Evolutionary conservation across 2,797 vertebrate genomes (phyloP), one percentile per base, ranked within the genome.

Genomic region (Tragelaphus oryx): DNA sequence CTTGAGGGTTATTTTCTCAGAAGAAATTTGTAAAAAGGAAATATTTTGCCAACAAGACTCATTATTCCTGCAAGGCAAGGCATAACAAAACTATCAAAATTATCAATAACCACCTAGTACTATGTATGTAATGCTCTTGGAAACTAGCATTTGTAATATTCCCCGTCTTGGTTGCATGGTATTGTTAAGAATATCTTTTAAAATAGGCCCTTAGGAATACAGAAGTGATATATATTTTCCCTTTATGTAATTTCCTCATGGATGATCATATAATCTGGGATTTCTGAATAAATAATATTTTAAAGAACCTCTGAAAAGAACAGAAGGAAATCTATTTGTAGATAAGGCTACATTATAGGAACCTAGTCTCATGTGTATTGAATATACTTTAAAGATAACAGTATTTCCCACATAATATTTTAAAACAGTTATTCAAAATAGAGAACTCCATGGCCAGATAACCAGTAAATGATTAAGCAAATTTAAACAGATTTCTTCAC

Each of bases 151-250:
- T 88, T 24, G 74, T 54, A 24, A 62, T 65, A 30, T 10, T 55
- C 8, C 26, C 2, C 41, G 1, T 11, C 5, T 79, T 54, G 50
- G 2, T 17, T 55, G 6, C 0, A 30, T 44, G 14, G 18, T 52
- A 24, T 62, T 92, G 89, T 81, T 24, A 60, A 91, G 22, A 54
- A 28, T 75, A 24, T 54, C 22, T 89, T 78, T 65, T 55, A 48
- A 54, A 81, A 90, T 20, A 18, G 33, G 6, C 1, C 9, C 14
- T 37, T 24, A n/a, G 24, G 50, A 62, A 55, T 62, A 86, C 4
- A 74, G 37, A 83, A 37, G 6, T 37, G 48, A 91, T 52, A 11
- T 10, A 3, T 81, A 26, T 48, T 84, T 76, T 33, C 4, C 37
- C n/a, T 55, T 3, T 8, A 81, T 71, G 10, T 46, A 44, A 57